Conservation (phyloP, 2,888 invertebrate species). For the Eilema sororculum region DNA sequence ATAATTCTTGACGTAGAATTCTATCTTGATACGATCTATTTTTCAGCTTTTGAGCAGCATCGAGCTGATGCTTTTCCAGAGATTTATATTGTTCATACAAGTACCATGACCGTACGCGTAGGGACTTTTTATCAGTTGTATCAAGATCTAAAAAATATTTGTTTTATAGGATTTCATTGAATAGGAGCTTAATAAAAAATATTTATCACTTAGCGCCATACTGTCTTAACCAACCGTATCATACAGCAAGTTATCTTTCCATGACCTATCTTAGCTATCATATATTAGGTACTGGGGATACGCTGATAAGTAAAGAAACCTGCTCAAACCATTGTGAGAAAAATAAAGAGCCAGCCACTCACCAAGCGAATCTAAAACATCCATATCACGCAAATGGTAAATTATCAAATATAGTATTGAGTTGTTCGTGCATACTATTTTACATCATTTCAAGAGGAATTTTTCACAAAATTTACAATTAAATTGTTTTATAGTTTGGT, state of each 20-base stretch:
- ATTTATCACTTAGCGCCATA: no score
- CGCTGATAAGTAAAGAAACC: background rate
- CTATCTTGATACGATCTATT: slow-evolving; percentile 71
- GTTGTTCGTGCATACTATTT: slow-evolving; percentile 38
- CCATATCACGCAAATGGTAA: slow-evolving; percentile 62
- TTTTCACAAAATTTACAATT: slow-evolving; percentile 46
- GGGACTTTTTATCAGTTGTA: slow-evolving; percentile 66
- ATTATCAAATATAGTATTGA: slow-evolving; percentile 29
- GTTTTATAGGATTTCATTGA: slow-evolving; percentile 28
- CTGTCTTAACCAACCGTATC: background rate
- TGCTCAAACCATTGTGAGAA: slow-evolving; percentile 29
- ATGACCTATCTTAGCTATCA: background rate
- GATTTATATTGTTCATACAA: slow-evolving; percentile 80
- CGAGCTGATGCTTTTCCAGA: slow-evolving; percentile 72
- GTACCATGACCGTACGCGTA: slow-evolving; percentile 80
- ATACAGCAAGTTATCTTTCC: no score
- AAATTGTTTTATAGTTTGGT: slow-evolving; percentile 35
- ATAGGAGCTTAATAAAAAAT: background rate
- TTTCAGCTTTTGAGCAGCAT: slow-evolving; percentile 71
- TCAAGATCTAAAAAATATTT: slow-evolving; percentile 64
- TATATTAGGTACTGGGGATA: background rate
- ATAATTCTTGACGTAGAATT: slow-evolving; percentile 71
- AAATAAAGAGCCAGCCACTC: slow-evolving; percentile 36
- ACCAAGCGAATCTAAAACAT: slow-evolving; percentile 75
- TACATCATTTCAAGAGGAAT: slow-evolving; percentile 55